Evolutionary conservation across 2,888 invertebrate genomes (phyloP).

Genomic region (Euspilapteryx auroguttella): DNA sequence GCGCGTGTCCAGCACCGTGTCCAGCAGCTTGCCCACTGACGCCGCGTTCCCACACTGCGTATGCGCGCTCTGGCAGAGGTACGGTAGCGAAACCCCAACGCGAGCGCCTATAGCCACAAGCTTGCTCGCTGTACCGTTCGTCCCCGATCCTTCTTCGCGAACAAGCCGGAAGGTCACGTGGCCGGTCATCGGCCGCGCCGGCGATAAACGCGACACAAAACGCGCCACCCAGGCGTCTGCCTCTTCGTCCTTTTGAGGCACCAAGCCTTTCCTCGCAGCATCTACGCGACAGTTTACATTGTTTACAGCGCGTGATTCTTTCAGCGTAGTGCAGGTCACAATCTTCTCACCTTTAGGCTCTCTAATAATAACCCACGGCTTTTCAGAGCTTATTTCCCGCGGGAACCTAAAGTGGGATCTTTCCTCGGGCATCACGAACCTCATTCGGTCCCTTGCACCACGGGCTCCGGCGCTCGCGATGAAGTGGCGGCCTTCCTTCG

Average conservation of each 20-base stretch:
- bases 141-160: slow-evolving; percentile 55
- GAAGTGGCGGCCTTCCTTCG: slow-evolving; percentile 65
- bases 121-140: slow-evolving; percentile 34
- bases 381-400: slow-evolving; percentile 71
- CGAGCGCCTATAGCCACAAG: slow-evolving; percentile 64
- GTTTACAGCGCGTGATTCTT: slow-evolving; percentile 75
- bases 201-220: slow-evolving; percentile 68
- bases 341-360: slow-evolving; percentile 77
- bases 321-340: slow-evolving; percentile 81
- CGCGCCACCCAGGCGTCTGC: slow-evolving; percentile 73
- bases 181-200: slow-evolving; percentile 70
- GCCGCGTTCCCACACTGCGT: slow-evolving; percentile 66
- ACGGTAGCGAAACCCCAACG: slow-evolving; percentile 79
- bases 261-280: slow-evolving; percentile 64
- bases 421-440: slow-evolving; percentile 69
- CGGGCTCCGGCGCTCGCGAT: slow-evolving; percentile 76
- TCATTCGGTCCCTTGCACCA: slow-evolving; percentile 72
- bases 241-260: slow-evolving; percentile 69
- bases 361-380: slow-evolving; percentile 78
- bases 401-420: slow-evolving; percentile 67
- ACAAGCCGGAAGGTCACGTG: slow-evolving; percentile 80
- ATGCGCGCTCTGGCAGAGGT: slow-evolving; percentile 73
- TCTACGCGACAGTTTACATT: slow-evolving; percentile 80
- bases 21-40: slow-evolving; percentile 64
- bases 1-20: slow-evolving; percentile 73